These are phyloP conservation scores for Drosophila pandora DNA, from an alignment of 1,140 invertebrate species.

Conservation along the genomic window DNA sequence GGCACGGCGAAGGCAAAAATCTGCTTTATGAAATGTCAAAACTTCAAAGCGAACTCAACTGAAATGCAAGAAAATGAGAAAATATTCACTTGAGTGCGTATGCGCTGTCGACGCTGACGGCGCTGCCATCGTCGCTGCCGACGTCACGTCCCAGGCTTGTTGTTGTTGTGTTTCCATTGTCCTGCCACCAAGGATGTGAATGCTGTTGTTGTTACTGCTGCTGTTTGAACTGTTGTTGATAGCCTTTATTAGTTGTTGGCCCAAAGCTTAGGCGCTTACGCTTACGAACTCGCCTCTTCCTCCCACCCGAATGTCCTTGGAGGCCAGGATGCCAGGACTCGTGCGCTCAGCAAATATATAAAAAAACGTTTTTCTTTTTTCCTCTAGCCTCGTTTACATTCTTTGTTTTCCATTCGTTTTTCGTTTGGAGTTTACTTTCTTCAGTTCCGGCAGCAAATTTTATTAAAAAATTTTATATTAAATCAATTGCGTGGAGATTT, in stretches of 20 bases:
- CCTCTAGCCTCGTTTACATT: background rate
- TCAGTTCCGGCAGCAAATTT: slow-evolving; percentile 62
- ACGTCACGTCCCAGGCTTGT: slow-evolving; percentile 8
- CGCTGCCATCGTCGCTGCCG: background rate
- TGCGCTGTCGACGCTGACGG: slow-evolving; percentile 28
- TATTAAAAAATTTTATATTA: slow-evolving; percentile 82
- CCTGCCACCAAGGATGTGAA: slow-evolving; percentile 8
- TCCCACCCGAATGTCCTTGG: slow-evolving; percentile 27
- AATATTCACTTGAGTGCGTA: slow-evolving; percentile 83
- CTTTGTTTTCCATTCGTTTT: slow-evolving; percentile 13
- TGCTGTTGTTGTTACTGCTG: slow-evolving; percentile 43
- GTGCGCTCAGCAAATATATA: slow-evolving; percentile 58
- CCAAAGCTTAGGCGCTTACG: slow-evolving; percentile 74
- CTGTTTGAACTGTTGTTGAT: slow-evolving; percentile 80
- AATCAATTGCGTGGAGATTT: slow-evolving; percentile 80
- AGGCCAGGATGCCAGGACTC: slow-evolving; percentile 19
- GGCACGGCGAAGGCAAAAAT: slow-evolving; percentile 39
- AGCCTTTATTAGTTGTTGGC: slow-evolving; percentile 81
- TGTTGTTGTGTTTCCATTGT: slow-evolving; percentile 34
- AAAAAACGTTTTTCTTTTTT: slow-evolving; percentile 1
- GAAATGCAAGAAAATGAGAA: slow-evolving; percentile 83
- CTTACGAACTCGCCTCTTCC: slow-evolving; percentile 53
- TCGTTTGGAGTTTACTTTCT: slow-evolving; percentile 36
- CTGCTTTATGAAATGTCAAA: slow-evolving; percentile 83
- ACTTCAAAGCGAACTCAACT: slow-evolving; percentile 81